A percentile compares a stretch with the other conserved stretches of the same genome.
Conservation (phyloP, 2,888 invertebrate species). For the Scrobipalpa costella region DNA sequence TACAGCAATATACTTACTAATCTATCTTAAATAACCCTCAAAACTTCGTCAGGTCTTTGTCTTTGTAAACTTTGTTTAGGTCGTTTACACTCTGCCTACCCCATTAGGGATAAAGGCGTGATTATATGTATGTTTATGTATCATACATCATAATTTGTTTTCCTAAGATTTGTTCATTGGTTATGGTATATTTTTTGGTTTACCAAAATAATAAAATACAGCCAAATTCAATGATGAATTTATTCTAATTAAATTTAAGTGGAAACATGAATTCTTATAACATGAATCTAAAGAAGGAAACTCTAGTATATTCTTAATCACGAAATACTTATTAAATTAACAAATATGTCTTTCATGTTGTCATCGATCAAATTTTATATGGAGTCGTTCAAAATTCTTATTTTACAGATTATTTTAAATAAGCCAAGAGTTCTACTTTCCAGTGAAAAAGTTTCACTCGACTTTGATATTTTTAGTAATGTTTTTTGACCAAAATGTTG, state of each 20-base stretch:
- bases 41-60: too few relatives aligned
- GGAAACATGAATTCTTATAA: slow-evolving; percentile 81
- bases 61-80: too few relatives aligned
- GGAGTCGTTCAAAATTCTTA: slow-evolving; percentile 20
- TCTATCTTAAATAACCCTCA: too few relatives aligned
- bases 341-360: slow-evolving; percentile 75
- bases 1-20: too few relatives aligned
- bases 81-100: too few relatives aligned
- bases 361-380: slow-evolving; percentile 51
- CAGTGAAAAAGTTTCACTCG: too few relatives aligned
- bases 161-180: background rate
- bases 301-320: slow-evolving; percentile 78
- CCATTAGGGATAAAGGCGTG: too few relatives aligned
- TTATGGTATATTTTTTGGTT: background rate
- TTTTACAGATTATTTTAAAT: background rate
- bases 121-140: too few relatives aligned
- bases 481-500: background rate
- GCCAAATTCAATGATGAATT: slow-evolving; percentile 71
- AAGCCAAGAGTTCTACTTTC: too few relatives aligned
- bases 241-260: slow-evolving; percentile 79
- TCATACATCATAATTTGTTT: too few relatives aligned
- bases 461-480: background rate
- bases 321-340: slow-evolving; percentile 77
- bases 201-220: slow-evolving; percentile 56
- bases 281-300: slow-evolving; percentile 81